phyloP scores from a whole-genome alignment of 2,888 invertebrate species.

The Fissipunctia ypsillon region DNA sequence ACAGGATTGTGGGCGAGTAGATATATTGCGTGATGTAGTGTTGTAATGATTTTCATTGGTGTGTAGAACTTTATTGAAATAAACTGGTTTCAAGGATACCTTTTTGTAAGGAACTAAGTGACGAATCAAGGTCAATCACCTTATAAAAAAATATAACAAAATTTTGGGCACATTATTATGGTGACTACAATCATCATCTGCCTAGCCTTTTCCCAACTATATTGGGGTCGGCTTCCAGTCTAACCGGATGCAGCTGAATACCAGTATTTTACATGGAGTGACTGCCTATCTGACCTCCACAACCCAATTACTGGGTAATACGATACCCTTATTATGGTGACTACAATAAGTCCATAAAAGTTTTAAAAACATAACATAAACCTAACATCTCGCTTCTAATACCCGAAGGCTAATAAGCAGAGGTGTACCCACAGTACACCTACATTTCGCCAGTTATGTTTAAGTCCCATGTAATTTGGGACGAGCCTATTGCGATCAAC shows the following conservation, averaged over 20 bases:
- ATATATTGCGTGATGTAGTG: neutral
- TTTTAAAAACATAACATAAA: neutral
- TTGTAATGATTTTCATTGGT: neutral
- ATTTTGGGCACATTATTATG: neutral
- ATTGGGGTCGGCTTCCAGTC: too few species aligned
- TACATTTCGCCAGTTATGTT: neutral
- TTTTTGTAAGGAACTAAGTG: neutral
- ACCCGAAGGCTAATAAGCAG: neutral
- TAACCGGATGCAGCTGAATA: too few species aligned
- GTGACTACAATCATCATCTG: too few species aligned
- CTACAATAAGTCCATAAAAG: neutral
- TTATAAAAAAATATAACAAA: neutral
- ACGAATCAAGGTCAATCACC: neutral
- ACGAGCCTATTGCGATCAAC: neutral
- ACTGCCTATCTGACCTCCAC: too few species aligned
- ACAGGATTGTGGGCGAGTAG: conserved; percentile 4
- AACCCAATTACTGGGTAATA: too few species aligned
- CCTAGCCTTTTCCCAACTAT: too few species aligned
- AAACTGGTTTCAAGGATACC: neutral
- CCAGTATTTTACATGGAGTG: too few species aligned
- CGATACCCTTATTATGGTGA: too few species aligned
- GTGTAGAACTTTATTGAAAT: too few species aligned
- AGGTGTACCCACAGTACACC: neutral
- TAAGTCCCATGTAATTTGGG: neutral
- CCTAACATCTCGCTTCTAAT: neutral